Percentiles rank a stretch among this genome's conserved stretches.
Conservation (phyloP, 2,113 vertebrate species). For the Amazona vittata region DNA sequence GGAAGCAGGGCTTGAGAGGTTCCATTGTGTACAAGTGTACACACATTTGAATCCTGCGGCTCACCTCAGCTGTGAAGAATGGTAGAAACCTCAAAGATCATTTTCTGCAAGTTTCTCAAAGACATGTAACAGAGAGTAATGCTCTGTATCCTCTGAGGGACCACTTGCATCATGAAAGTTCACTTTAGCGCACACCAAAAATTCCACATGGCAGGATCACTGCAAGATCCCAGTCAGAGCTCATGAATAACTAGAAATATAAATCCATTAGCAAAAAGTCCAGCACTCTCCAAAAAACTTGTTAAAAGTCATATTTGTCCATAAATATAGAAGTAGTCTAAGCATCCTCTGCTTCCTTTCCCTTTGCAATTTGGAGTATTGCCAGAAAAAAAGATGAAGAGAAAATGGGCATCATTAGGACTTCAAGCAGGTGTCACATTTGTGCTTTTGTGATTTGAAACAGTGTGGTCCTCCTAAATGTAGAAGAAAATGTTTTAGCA, state of each 20-base stretch:
- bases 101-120: background rate
- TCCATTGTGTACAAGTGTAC: background rate
- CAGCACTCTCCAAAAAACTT: background rate
- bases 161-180: background rate
- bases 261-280: background rate
- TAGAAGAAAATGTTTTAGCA: background rate
- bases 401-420: background rate
- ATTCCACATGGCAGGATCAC: background rate
- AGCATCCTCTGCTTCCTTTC: background rate
- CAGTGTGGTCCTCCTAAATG: background rate
- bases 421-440: background rate
- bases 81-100: background rate
- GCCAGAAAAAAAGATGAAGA: background rate
- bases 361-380: background rate
- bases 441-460: background rate
- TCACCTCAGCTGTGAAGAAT: background rate
- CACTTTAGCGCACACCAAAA: background rate
- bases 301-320: background rate
- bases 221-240: background rate
- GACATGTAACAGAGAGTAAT: background rate
- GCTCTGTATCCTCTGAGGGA: background rate
- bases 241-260: background rate
- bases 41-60: background rate
- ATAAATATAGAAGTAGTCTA: background rate
- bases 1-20: background rate